These are phyloP conservation scores for Karalla daura DNA, from an alignment of 2,797 vertebrate species.

Conservation along the genomic window DNA sequence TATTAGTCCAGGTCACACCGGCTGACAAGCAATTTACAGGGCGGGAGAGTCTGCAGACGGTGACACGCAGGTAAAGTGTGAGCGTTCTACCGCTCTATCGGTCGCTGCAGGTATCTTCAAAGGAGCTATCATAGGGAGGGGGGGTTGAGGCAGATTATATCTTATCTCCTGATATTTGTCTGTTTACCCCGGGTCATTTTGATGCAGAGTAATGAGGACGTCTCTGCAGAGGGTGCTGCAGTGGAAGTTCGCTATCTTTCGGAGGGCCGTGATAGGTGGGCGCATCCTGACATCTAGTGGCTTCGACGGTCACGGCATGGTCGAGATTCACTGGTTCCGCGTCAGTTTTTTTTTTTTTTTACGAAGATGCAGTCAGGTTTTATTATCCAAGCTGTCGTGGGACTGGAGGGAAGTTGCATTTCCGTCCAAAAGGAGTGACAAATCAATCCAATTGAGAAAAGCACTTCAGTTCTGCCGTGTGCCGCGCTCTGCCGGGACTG, in stretches of 20 bases:
- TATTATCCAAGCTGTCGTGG: not conserved
- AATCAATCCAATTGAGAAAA: not conserved
- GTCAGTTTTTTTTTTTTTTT: not conserved
- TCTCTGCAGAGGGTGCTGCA: conserved; percentile 12
- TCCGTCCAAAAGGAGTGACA: not conserved
- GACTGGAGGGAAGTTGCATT: not conserved
- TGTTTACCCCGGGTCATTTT: conserved; percentile 14
- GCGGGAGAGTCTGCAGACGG: conserved; percentile 27
- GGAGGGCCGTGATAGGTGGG: not conserved
- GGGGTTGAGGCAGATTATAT: conserved; percentile 15
- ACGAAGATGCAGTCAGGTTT: not conserved
- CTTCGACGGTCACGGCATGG: too few species aligned
- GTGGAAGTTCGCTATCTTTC: not conserved
- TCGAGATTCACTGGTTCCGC: not conserved
- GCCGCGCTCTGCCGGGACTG: conserved; percentile 1
- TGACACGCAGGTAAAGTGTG: conserved; percentile 55
- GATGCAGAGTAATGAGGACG: conserved; percentile 18
- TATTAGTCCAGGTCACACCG: conserved; percentile 68
- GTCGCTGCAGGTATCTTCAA: conserved; percentile 1
- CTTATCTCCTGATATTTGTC: conserved; percentile 20
- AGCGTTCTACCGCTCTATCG: conserved; percentile 14
- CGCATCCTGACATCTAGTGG: conserved; percentile 80
- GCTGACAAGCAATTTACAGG: conserved; percentile 73
- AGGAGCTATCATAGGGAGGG: not conserved
- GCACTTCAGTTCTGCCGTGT: not conserved